phyloP scores from a whole-genome alignment of 2,888 invertebrate genomes.

The Epinotia nisella region DNA sequence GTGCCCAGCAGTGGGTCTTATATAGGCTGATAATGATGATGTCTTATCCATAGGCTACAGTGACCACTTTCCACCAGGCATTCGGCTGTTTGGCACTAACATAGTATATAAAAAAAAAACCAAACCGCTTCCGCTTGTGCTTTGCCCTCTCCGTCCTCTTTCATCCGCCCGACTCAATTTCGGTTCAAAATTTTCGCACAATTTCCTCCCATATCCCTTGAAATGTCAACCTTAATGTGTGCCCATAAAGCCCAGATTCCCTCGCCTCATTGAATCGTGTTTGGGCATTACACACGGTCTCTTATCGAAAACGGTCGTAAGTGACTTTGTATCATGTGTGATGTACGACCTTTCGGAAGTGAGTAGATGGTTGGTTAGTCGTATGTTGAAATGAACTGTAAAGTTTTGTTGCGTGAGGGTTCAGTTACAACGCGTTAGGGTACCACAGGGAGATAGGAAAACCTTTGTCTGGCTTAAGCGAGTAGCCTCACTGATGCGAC shows the following conservation, averaged over 20 bases:
- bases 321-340: not conserved
- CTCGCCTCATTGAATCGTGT: not conserved
- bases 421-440: slow-evolving; percentile 1
- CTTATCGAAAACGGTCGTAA: not conserved
- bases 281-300: not conserved
- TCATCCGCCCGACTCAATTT: slow-evolving; percentile 22
- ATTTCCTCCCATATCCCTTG: not conserved
- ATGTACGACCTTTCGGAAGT: not conserved
- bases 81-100: no score
- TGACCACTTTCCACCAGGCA: no score
- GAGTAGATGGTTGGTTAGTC: not conserved
- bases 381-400: slow-evolving; percentile 11
- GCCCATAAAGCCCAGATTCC: slow-evolving; percentile 21
- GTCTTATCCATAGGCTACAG: no score
- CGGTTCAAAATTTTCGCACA: slow-evolving; percentile 24
- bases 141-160: not conserved
- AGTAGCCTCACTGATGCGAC: no score
- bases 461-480: not conserved
- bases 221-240: slow-evolving; percentile 16
- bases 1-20: no score
- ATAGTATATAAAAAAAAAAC: no score
- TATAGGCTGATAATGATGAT: no score
- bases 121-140: not conserved
- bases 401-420: slow-evolving; percentile 9
- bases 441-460: not conserved